Conservation (phyloP, 2,888 invertebrate species). For the Choristoneura rosaceana region DNA sequence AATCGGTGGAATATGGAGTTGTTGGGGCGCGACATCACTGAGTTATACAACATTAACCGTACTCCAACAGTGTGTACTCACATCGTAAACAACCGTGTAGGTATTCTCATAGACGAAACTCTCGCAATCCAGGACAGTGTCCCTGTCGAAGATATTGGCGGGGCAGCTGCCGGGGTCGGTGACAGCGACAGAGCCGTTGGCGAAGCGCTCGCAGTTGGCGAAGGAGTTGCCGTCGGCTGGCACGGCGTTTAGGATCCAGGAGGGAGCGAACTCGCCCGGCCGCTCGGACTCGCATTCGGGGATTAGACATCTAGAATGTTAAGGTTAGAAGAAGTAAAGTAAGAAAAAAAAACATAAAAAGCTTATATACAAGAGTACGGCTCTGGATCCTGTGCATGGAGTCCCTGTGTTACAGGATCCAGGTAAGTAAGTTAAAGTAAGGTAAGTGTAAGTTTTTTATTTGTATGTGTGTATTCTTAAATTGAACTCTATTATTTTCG, state of each 20-base stretch:
- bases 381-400: too few species aligned
- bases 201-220: slow-evolving; percentile 63
- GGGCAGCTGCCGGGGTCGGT: slow-evolving; percentile 54
- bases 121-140: slow-evolving; percentile 54
- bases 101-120: slow-evolving; percentile 64
- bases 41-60: too few species aligned
- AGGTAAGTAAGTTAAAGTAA: too few species aligned
- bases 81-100: slow-evolving; percentile 70
- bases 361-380: too few species aligned
- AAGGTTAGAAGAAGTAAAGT: too few species aligned
- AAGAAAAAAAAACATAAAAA: too few species aligned
- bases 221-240: slow-evolving; percentile 52
- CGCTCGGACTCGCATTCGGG: slow-evolving; percentile 44
- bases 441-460: too few species aligned
- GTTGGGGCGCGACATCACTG: too few species aligned
- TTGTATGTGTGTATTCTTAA: too few species aligned
- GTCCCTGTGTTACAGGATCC: too few species aligned
- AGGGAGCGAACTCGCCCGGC: slow-evolving; percentile 52
- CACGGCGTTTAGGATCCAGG: slow-evolving; percentile 65
- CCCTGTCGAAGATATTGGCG: slow-evolving; percentile 59
- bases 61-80: slow-evolving; percentile 51
- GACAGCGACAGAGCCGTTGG: slow-evolving; percentile 8
- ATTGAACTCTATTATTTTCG: too few species aligned
- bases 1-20: too few species aligned
- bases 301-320: slow-evolving; percentile 40